Evolutionary conservation across 2,113 vertebrate genomes (phyloP), one percentile per base, ranked within the genome.

Genomic region (Oryzias woworae): DNA sequence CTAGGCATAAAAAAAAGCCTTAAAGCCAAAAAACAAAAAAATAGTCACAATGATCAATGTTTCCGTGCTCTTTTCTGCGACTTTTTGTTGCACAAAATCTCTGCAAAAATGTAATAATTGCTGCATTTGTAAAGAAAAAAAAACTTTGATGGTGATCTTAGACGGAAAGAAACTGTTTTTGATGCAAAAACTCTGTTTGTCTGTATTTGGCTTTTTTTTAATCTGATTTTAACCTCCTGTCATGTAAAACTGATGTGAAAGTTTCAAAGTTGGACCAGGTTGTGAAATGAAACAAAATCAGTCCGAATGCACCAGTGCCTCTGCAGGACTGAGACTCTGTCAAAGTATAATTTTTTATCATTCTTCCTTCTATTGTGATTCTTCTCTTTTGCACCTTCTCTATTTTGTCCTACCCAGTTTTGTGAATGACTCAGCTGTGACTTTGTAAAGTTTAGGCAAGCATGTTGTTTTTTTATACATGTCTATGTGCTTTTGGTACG

Each of bases 371-470:
- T 50, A 41, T 48, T 68, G 24, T 71, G 50, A 63, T 52, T 55
- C 71, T 67, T 78, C 2, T 69, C 64, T 36, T 77, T 86, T 83
- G 74, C 83, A 85, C 70, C 51, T 79, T 81, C 69, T 72, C 63
- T n/a, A 22, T 42, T 49, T n/a, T 74, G 48, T 62, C 23, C 52
- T 80, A 59, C 70, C 80, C 69, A 80, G 77, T 86, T 66, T 87
- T 87, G 85, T 88, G 81, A 83, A 84, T 73, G 83, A 88, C 48
- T 74, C 81, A 75, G 53, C 46, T 62, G 63, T 63, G 44, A 74
- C 64, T 24, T 53, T 57, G 57, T 79, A 54, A 73, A 61, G 58
- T 65, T 62, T 26, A 48, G 62, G 58, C 52, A 61, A 80, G 85
- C 78, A 84, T 74, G 83, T 58, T 4, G 66, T 64, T 73, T 78